These are phyloP conservation scores for Melikaiella ostensackeni DNA, from an alignment of 2,888 invertebrate species.

Conservation along the genomic window DNA sequence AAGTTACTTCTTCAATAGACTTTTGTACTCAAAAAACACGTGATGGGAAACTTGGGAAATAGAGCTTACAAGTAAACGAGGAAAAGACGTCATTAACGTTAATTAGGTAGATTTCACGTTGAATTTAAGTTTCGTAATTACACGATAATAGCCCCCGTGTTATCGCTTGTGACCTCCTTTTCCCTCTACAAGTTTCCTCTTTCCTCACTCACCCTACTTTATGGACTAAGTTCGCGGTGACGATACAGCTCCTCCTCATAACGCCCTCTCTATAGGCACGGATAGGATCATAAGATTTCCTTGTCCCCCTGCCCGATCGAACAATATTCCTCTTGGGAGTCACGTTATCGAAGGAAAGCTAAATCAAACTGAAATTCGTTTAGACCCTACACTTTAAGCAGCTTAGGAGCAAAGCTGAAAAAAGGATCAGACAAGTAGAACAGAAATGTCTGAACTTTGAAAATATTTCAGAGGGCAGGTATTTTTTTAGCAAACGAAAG, in stretches of 20 bases:
- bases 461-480: not conserved
- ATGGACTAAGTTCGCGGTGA: slow-evolving; percentile 58
- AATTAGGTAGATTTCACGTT: slow-evolving; percentile 66
- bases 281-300: not conserved
- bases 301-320: not conserved
- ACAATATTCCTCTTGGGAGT: not conserved
- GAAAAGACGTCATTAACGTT: slow-evolving; percentile 64
- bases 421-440: not conserved
- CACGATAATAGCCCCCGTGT: slow-evolving; percentile 65
- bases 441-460: not conserved
- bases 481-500: not conserved
- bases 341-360: slow-evolving; percentile 7
- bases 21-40: not conserved
- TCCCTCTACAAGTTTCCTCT: slow-evolving; percentile 17
- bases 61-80: slow-evolving; percentile 40
- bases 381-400: not conserved
- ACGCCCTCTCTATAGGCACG: not conserved
- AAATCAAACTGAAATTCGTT: not conserved
- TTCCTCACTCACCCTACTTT: slow-evolving; percentile 54
- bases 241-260: slow-evolving; percentile 45
- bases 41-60: slow-evolving; percentile 46
- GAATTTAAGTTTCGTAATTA: slow-evolving; percentile 71
- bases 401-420: not conserved
- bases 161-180: slow-evolving; percentile 55
- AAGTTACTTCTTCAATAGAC: not conserved